Conservation (phyloP, 2,113 vertebrate genomes). For the Balaeniceps rex region DNA sequence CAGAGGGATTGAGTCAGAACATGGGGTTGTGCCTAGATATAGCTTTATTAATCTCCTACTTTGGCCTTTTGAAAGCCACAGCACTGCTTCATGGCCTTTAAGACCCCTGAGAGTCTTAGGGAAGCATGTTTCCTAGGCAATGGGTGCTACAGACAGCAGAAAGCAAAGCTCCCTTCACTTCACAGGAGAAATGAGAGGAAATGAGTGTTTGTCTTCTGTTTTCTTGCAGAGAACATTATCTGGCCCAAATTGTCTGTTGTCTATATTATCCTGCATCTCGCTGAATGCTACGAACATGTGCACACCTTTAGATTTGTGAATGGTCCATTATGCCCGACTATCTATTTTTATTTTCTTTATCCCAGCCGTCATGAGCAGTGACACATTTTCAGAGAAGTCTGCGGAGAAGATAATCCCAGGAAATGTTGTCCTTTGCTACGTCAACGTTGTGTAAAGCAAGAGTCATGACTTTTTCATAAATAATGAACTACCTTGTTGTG, state of each 20-base stretch:
- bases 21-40: neutral
- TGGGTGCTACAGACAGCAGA: neutral
- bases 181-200: neutral
- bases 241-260: neutral
- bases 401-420: neutral
- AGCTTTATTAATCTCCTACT: neutral
- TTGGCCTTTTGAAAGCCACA: neutral
- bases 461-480: neutral
- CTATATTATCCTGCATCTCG: neutral
- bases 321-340: neutral
- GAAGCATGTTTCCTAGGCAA: neutral
- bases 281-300: neutral
- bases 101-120: neutral
- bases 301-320: neutral
- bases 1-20: neutral
- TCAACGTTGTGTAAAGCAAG: neutral
- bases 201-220: neutral
- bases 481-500: neutral
- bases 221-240: neutral
- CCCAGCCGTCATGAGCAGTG: neutral
- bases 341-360: neutral
- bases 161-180: neutral
- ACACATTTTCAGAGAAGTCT: neutral
- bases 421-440: neutral
- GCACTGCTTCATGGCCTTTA: accelerated